Evolutionary conservation across 2,888 invertebrate genomes (phyloP), one percentile per base, ranked within the genome.

Genomic region (Sisyra terminalis): DNA sequence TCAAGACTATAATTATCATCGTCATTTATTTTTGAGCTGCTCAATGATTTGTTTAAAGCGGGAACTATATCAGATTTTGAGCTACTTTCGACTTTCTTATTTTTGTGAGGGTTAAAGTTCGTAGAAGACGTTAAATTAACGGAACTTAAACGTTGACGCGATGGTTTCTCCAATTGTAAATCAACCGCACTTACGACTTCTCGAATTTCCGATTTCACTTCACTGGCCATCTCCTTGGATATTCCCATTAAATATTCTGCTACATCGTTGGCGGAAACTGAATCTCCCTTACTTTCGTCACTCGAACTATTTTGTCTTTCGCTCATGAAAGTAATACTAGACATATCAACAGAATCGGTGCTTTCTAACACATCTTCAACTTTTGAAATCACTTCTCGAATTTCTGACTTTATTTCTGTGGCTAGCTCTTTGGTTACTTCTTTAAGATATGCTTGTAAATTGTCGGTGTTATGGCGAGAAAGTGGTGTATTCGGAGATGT

Each of bases 371-470:
- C 83, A 55, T 83, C 82, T 50, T 85, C 83, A 1, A 85, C 84
- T 59, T 74, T 77, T 2, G 78, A 80, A 50, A 84, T 84, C 1
- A 85, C 83, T 58, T 78, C 83, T 5, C 84, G 68, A 32, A 85
- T 78, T 65, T 84, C 84, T 2, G 83, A 83, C 56, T 83, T 84
- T 14, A 85, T 79, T 61, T 84, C 83, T 8, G 79, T 82, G 1
- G 83, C 83, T 47, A 84, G 64, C 61, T 83, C 82, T 60, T 73
- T 77, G 3, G 83, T 82, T 59, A 81, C 75, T 60, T 81, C 82
- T 51, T 79, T 78, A 2, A 83, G 76, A 52, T 83, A 83, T 1
- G 79, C 80, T 50, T 79, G 74, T 18, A 82, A 59, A 52, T 81
- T 79, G 49, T 78, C 78, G 1, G 73, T 62, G 43, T 52, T 57